Evolutionary conservation across 2,797 vertebrate genomes (phyloP).

Genomic region (Micrastur ruficollis): DNA sequence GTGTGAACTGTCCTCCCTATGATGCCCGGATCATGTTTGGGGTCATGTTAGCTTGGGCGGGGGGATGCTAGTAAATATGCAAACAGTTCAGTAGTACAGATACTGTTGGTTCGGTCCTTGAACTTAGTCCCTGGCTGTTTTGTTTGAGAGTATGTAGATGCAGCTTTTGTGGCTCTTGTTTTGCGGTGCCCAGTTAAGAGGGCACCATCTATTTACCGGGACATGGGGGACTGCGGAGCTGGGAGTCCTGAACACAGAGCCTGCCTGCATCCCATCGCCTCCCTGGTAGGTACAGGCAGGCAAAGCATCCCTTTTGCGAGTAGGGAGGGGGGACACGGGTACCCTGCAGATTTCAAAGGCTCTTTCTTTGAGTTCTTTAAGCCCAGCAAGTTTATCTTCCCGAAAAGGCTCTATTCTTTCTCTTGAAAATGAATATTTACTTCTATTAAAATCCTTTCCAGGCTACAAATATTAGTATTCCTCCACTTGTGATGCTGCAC

Average conservation of each 20-base stretch:
- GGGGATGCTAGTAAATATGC: background rate
- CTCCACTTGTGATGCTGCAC: background rate
- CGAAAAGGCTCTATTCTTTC: background rate
- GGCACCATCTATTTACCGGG: background rate
- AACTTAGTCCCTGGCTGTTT: background rate
- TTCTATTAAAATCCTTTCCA: background rate
- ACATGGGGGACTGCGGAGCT: accelerated
- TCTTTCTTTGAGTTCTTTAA: background rate
- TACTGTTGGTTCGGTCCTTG: background rate
- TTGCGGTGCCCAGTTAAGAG: background rate
- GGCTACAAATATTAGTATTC: background rate
- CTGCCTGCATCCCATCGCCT: background rate
- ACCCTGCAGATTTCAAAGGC: background rate
- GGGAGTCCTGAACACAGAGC: background rate
- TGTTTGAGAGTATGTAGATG: background rate
- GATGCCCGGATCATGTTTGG: background rate
- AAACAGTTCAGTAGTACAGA: background rate
- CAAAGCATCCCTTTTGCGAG: background rate
- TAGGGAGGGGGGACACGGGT: accelerated
- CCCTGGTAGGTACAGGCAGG: background rate
- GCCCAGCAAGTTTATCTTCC: background rate
- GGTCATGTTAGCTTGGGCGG: background rate
- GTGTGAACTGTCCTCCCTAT: background rate
- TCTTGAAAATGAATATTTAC: background rate
- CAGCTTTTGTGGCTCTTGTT: background rate